phyloP scores from a whole-genome alignment of 2,113 vertebrate species.

The Lycaon pictus region DNA sequence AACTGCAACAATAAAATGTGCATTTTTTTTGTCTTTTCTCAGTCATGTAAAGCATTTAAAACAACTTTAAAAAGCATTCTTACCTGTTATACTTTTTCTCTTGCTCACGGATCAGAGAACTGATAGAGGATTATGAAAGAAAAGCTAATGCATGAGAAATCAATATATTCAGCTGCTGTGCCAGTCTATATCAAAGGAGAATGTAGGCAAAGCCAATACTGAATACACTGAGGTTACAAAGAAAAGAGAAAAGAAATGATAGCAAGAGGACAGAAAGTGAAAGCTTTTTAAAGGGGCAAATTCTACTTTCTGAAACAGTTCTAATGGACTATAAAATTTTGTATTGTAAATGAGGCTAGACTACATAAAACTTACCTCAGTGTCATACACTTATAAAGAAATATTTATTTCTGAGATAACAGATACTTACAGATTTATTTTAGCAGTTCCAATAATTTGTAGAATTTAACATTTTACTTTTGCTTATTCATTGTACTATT shows the following conservation, averaged over 20 bases:
- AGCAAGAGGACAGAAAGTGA: slow-evolving; percentile 82
- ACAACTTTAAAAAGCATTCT: slow-evolving; percentile 93
- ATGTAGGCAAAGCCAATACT: slow-evolving; percentile 84
- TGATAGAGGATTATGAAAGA: slow-evolving; percentile 87
- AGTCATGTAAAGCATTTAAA: slow-evolving; percentile 90
- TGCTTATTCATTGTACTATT: slow-evolving; percentile 63
- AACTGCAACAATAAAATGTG: slow-evolving; percentile 87
- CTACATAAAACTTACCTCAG: slow-evolving; percentile 90
- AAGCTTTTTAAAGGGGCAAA: slow-evolving; percentile 69
- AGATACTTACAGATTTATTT: slow-evolving; percentile 90
- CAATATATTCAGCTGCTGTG: slow-evolving; percentile 88
- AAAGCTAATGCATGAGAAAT: slow-evolving; percentile 87
- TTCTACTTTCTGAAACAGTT: slow-evolving; percentile 67
- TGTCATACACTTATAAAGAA: slow-evolving; percentile 89
- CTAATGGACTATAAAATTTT: slow-evolving; percentile 69
- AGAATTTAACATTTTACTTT: slow-evolving; percentile 78
- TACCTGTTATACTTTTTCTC: slow-evolving; percentile 88
- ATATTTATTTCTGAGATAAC: slow-evolving; percentile 87
- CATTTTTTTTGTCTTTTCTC: slow-evolving; percentile 87
- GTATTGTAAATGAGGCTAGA: slow-evolving; percentile 70
- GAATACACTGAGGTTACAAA: slow-evolving; percentile 90
- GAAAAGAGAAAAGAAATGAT: slow-evolving; percentile 85
- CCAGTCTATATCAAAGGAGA: slow-evolving; percentile 80
- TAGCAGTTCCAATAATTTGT: slow-evolving; percentile 88
- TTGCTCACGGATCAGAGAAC: slow-evolving; percentile 87